phyloP scores from a whole-genome alignment of 2,797 vertebrate genomes.

The Mormyrops boulengeri region DNA sequence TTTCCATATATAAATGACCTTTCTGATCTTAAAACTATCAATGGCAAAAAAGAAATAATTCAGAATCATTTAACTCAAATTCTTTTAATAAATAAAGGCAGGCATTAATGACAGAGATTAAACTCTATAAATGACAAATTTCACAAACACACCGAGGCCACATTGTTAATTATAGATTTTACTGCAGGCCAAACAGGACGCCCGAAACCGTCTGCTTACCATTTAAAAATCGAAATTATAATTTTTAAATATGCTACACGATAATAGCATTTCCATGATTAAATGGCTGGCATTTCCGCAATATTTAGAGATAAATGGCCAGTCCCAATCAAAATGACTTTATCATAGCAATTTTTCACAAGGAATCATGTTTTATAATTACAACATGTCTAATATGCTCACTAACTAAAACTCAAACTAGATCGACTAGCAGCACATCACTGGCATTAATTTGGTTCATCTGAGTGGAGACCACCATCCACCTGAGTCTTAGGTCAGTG shows the following conservation, averaged over 20 bases:
- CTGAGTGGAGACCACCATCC: neutral
- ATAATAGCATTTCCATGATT: neutral
- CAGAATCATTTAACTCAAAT: neutral
- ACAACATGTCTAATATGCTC: neutral
- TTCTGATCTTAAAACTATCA: neutral
- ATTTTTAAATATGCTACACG: neutral
- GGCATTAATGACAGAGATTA: neutral
- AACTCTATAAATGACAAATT: neutral
- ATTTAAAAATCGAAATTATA: neutral
- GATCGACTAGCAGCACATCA: neutral
- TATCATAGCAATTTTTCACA: neutral
- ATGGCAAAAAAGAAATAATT: neutral
- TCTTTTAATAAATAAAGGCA: neutral
- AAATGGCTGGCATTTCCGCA: neutral
- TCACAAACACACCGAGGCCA: neutral
- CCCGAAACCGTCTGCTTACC: neutral
- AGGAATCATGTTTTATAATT: neutral
- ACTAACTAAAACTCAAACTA: neutral
- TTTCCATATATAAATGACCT: neutral
- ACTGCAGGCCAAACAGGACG: neutral
- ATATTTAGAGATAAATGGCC: neutral
- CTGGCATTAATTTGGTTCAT: neutral
- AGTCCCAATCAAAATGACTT: neutral
- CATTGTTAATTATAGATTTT: neutral
- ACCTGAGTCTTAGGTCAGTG: neutral